Evolutionary conservation across 23 tunicate genomes (phyloP), one percentile per base, ranked within the genome.

Genomic region (Ciona savignyi): DNA sequence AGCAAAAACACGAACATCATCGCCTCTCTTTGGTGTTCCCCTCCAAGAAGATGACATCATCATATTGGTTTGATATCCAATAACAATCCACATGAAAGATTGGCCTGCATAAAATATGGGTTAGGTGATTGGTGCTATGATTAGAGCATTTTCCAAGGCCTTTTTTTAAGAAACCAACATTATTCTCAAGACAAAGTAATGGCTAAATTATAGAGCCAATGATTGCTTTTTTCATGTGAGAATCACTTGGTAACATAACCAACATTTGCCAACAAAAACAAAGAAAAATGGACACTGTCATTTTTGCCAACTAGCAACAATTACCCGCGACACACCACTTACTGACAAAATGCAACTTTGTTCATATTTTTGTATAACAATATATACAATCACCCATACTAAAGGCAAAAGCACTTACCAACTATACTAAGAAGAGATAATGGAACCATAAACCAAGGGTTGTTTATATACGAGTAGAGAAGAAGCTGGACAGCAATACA

Each of bases 1-100:
- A 19, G 96, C 90, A 60, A 89, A 79, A 4, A 89, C 85, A 67
- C 74, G 84, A 60, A 88, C 83, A 1, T 78, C 80, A 27, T 78
- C 78, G 2, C 67, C 35, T 25, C 51, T 56, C 4, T 70, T 56
- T 2, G 63, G 31, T 27, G 69, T 30, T 2, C 64, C 42, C 0
- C 26, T 51, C 76, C 83, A 78, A 0, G 83, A 60, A 27, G 79
- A 28, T 1, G 79, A 65, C 89, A 83, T 78, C 33, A 73, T 74
- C 33, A 70, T 56, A 70, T 85, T 89, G 11, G 80, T 74, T n/a
- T 89, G 92, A 51, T 70, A 51, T 32, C 72, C 74, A 0, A 89
- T 65, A 24, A 89, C 49, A 1, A 71, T 25, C 96, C 96, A 89
- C 51, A 89, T 61, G 71, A 83, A 78, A 11, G 96, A 67, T 19